These are phyloP conservation scores for Acrossocheilus wenchowensis DNA, from an alignment of 2,797 vertebrate genomes.

Conservation along the genomic window DNA sequence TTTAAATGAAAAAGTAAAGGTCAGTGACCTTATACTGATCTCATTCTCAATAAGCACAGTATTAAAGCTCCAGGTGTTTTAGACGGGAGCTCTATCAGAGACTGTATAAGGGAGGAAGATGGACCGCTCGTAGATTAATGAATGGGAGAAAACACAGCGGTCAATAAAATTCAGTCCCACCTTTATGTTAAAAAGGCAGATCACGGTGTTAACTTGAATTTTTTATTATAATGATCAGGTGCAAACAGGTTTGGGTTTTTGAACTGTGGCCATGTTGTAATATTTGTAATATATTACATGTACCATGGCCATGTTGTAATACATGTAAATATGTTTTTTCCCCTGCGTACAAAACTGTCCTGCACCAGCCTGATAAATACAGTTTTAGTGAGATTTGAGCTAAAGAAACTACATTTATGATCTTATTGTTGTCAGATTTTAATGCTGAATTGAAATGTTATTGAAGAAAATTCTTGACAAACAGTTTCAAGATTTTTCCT, in stretches of 20 bases:
- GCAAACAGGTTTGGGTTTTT: neutral
- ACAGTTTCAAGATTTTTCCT: neutral
- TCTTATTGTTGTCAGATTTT: neutral
- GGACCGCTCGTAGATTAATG: neutral
- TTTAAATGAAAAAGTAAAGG: constrained; percentile 18
- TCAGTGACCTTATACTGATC: neutral
- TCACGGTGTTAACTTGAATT: neutral
- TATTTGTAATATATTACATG: no score
- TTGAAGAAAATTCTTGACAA: neutral
- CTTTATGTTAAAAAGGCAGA: neutral
- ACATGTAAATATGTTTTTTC: neutral
- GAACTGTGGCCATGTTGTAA: neutral
- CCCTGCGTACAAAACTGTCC: neutral
- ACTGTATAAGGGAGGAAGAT: neutral
- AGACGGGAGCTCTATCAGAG: neutral
- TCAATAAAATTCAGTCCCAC: neutral
- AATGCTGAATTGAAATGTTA: neutral
- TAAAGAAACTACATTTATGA: neutral
- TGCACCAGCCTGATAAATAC: neutral
- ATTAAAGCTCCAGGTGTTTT: neutral
- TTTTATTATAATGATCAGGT: neutral
- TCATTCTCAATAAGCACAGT: neutral
- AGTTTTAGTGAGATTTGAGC: neutral
- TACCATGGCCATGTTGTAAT: neutral
- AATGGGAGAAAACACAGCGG: neutral